Percentiles rank a stretch among this genome's conserved stretches.
These are phyloP conservation scores for Lontra canadensis DNA, from an alignment of 2,113 vertebrate species.

Conservation along the genomic window DNA sequence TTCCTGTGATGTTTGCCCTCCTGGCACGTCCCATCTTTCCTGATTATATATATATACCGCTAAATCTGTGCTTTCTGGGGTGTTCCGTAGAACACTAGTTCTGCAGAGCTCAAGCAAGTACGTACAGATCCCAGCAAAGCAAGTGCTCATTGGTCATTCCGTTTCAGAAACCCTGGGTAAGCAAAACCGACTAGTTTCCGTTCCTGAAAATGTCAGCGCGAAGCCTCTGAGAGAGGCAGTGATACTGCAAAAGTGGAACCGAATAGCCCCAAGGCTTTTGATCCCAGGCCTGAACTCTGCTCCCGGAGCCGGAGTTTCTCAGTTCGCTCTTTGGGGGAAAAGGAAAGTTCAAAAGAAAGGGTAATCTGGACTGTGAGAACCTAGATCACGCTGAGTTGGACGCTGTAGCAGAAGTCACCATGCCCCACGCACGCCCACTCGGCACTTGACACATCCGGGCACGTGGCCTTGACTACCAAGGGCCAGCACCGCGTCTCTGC, in stretches of 20 bases:
- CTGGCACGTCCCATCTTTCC: neutral
- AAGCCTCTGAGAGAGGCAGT: neutral
- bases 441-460: neutral
- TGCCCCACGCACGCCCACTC: neutral
- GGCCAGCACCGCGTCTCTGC: neutral
- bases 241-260: neutral
- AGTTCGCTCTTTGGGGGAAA: neutral
- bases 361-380: neutral
- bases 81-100: neutral
- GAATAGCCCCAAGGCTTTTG: neutral
- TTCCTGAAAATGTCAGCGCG: neutral
- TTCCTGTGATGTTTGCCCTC: constrained; percentile 6
- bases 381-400: neutral
- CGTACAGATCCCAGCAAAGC: neutral
- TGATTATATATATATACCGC: neutral
- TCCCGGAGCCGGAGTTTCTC: neutral
- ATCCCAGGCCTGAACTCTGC: neutral
- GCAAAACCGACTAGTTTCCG: neutral
- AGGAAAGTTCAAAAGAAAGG: neutral
- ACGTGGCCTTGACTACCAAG: neutral
- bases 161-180: neutral
- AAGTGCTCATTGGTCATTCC: neutral
- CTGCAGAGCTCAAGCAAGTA: neutral
- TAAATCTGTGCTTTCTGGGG: neutral
- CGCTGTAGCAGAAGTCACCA: neutral